These are phyloP conservation scores for Myodes glareolus DNA, from an alignment of 2,113 vertebrate genomes.

Conservation along the genomic window DNA sequence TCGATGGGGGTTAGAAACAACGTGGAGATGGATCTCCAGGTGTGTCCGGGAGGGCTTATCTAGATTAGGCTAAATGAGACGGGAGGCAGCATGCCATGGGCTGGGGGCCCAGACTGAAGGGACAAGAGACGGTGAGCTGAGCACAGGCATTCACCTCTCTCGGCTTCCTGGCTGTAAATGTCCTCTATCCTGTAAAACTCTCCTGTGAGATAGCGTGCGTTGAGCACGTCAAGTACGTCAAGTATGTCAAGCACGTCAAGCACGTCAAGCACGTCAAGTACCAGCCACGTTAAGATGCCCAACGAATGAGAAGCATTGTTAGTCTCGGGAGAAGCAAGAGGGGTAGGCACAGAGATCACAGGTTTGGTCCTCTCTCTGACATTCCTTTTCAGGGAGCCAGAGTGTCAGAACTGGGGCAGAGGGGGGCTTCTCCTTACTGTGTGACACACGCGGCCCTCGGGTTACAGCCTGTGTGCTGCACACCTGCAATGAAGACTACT, in stretches of 20 bases:
- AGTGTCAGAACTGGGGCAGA: neutral
- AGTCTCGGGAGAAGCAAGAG: neutral
- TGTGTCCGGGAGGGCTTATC: neutral
- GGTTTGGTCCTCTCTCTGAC: neutral
- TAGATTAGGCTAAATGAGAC: neutral
- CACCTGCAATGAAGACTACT: neutral
- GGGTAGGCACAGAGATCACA: neutral
- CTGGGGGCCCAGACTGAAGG: neutral
- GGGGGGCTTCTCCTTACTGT: neutral
- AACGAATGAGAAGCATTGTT: neutral
- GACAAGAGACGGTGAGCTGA: neutral
- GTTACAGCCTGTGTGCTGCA: neutral
- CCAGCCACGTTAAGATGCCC: neutral
- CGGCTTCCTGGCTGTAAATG: neutral
- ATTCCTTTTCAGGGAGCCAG: neutral
- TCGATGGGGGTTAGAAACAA: neutral
- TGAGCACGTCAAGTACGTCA: neutral
- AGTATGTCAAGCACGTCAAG: neutral
- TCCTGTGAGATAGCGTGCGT: neutral
- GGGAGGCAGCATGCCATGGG: neutral
- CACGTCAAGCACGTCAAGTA: neutral
- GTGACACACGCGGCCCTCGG: accelerated
- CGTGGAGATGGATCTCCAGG: neutral
- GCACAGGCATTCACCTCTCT: neutral
- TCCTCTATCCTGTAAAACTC: neutral